Percentiles rank a stretch among this genome's conserved stretches.
Conservation (phyloP, 2,888 invertebrate species). For the Mactromeris polynyma region DNA sequence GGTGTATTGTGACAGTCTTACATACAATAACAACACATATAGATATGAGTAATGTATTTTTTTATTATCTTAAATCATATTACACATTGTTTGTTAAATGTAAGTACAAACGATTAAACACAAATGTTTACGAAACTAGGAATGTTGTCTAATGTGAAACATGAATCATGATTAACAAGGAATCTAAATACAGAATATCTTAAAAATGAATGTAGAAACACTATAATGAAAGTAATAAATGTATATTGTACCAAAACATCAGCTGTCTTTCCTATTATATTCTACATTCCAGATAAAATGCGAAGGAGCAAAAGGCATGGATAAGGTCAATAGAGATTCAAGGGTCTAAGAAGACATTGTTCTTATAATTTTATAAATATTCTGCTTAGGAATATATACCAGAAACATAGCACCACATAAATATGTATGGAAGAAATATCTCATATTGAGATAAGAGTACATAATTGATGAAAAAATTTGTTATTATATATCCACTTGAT, state of each 20-base stretch:
- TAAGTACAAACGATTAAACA: conserved; percentile 19
- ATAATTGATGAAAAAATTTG: too few species aligned
- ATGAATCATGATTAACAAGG: not conserved
- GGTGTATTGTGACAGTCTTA: too few species aligned
- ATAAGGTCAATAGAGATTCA: not conserved
- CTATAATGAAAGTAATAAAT: not conserved
- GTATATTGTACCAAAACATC: not conserved
- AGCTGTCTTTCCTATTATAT: not conserved
- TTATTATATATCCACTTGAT: too few species aligned
- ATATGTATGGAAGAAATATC: not conserved
- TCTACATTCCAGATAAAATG: not conserved
- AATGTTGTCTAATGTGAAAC: conserved; percentile 29
- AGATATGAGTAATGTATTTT: not conserved
- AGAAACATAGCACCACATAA: not conserved
- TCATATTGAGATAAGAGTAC: not conserved
- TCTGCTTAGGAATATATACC: not conserved
- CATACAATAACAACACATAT: not conserved
- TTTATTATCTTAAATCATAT: conserved; percentile 11
- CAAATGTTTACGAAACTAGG: conserved; percentile 21
- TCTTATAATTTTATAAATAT: not conserved
- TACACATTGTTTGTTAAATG: conserved; percentile 8
- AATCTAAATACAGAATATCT: not conserved
- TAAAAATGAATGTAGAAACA: not conserved
- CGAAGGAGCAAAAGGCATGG: not conserved
- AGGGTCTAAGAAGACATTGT: not conserved